Evolutionary conservation across 2,888 invertebrate genomes (phyloP).

Genomic region (Dolomedes plantarius): DNA sequence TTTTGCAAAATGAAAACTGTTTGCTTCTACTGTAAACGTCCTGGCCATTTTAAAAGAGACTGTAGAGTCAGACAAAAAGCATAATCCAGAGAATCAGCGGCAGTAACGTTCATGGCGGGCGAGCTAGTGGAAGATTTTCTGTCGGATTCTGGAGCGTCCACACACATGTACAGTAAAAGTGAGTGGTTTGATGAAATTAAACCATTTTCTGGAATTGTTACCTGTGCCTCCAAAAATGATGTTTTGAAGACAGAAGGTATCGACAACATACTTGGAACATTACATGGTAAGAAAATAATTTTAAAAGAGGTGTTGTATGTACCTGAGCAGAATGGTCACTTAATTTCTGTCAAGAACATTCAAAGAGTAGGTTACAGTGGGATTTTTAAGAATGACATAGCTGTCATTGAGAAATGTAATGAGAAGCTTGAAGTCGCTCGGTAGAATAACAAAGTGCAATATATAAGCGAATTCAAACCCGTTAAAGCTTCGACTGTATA

Average conservation of each 20-base stretch:
- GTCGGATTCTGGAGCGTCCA: constrained; percentile 2
- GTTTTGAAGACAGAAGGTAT: constrained; percentile 11
- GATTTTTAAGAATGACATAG: constrained; percentile 28
- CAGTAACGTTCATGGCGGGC: constrained; percentile 23
- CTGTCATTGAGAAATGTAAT: constrained; percentile 23
- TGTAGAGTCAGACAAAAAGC: constrained; percentile 10
- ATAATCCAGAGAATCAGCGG: constrained; percentile 1
- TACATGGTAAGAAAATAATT: neutral
- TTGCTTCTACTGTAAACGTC: neutral
- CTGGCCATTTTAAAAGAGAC: constrained; percentile 21
- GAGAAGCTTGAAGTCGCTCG: constrained; percentile 13
- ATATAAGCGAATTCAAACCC: constrained; percentile 22
- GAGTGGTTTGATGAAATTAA: constrained; percentile 20
- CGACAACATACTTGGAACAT: neutral
- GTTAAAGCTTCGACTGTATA: constrained; percentile 16
- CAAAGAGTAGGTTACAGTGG: constrained; percentile 23
- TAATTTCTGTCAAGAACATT: constrained; percentile 20
- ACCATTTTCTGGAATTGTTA: constrained; percentile 8
- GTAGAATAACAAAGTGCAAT: constrained; percentile 23
- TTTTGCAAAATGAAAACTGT: neutral
- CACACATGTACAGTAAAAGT: constrained; percentile 4
- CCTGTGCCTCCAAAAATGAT: constrained; percentile 21
- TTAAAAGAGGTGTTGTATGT: constrained; percentile 12
- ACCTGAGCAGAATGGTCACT: constrained; percentile 18
- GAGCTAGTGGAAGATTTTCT: neutral